Evolutionary conservation across 2,113 vertebrate genomes (phyloP).

Genomic region (Silurus meridionalis): DNA sequence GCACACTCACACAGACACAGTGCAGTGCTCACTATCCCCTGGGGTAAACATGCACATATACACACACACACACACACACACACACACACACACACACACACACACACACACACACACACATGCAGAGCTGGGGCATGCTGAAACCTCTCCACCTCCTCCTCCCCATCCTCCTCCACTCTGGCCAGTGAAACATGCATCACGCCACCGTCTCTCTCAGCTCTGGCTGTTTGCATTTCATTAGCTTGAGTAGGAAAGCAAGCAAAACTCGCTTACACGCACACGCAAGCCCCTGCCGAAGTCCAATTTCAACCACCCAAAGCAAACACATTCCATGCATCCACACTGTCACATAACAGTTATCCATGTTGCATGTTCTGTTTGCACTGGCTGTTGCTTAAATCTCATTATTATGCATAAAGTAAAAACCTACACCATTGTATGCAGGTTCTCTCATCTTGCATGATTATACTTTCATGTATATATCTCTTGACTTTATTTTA

Average conservation of each 20-base stretch:
- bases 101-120: slow-evolving; percentile 31
- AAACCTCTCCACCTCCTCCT: neutral
- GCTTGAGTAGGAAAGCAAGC: neutral
- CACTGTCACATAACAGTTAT: neutral
- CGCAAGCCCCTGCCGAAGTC: slow-evolving; percentile 6
- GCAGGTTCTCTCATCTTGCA: neutral
- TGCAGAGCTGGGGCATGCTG: neutral
- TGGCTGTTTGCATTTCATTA: slow-evolving; percentile 52
- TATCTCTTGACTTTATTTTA: neutral
- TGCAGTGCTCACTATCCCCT: neutral
- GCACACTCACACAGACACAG: neutral
- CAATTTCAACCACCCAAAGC: slow-evolving; percentile 4
- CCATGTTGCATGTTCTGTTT: neutral
- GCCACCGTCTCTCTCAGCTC: slow-evolving; percentile 23
- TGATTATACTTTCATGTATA: neutral
- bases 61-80: slow-evolving; percentile 31
- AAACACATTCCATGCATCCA: slow-evolving; percentile 13
- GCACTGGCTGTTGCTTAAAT: slow-evolving; percentile 22
- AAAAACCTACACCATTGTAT: neutral
- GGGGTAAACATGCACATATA: neutral
- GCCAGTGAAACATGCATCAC: slow-evolving; percentile 29
- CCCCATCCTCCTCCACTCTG: slow-evolving; percentile 4
- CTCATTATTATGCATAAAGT: neutral
- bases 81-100: slow-evolving; percentile 27
- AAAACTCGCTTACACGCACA: neutral